These are phyloP conservation scores for Chionoecetes opilio DNA, from an alignment of 1,140 invertebrate species.

Conservation along the genomic window DNA sequence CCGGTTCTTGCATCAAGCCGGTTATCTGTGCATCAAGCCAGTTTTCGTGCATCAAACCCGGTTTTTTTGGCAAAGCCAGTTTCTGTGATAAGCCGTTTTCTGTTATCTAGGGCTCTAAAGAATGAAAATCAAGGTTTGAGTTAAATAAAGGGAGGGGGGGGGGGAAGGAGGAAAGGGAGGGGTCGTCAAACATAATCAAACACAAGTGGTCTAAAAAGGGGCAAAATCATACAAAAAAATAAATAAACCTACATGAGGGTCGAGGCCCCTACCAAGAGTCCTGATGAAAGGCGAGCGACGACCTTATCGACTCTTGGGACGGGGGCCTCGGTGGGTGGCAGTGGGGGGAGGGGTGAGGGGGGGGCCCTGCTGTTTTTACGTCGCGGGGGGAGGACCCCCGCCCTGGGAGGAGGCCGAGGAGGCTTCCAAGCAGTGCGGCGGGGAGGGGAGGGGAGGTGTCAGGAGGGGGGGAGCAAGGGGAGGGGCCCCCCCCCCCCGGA, in stretches of 20 bases:
- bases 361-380: constrained; percentile 72
- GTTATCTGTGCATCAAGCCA: no score
- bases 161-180: background rate
- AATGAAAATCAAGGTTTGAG: background rate
- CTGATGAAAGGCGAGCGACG: no score
- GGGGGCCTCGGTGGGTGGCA: no score
- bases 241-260: constrained; percentile 30
- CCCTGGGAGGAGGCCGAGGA: constrained; percentile 68
- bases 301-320: no score
- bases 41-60: no score
- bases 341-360: constrained; percentile 59
- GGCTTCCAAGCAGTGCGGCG: constrained; percentile 75
- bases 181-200: no score
- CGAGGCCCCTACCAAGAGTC: no score
- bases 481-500: constrained; percentile 69
- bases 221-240: background rate
- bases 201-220: no score
- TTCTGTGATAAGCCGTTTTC: no score
- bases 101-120: no score
- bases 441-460: constrained; percentile 74
- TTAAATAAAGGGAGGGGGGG: background rate
- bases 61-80: no score
- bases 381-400: constrained; percentile 76
- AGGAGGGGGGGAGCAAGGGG: constrained; percentile 76
- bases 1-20: no score